These are phyloP conservation scores for Cephalotes varians DNA, from an alignment of 2,888 invertebrate genomes.

Conservation along the genomic window DNA sequence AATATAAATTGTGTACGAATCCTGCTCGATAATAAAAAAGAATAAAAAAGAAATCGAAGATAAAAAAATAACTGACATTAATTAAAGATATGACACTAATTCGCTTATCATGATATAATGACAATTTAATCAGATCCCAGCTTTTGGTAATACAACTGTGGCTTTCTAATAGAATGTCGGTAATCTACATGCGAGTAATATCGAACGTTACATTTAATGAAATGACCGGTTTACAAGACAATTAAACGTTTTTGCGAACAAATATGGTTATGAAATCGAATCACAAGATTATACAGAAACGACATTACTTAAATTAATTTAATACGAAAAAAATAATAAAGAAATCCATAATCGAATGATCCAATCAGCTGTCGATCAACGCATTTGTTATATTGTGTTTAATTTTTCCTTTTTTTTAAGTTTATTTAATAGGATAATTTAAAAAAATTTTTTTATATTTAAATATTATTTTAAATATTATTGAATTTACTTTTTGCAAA, in stretches of 20 bases:
- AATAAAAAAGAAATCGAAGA: background rate
- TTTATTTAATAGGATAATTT: background rate
- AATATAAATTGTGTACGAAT: background rate
- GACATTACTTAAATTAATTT: conserved; percentile 13
- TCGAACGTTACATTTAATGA: background rate
- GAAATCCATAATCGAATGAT: background rate
- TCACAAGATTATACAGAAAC: background rate
- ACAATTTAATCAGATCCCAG: background rate
- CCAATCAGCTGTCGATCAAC: background rate
- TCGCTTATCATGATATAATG: background rate
- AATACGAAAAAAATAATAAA: background rate
- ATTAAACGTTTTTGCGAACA: background rate
- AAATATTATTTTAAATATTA: too few species aligned
- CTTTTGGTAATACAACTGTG: background rate
- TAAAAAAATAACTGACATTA: too few species aligned
- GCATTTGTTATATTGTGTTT: background rate
- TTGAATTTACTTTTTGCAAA: background rate
- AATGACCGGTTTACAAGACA: background rate
- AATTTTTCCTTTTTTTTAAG: too few species aligned
- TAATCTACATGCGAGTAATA: background rate
- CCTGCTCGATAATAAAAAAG: background rate
- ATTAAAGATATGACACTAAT: too few species aligned
- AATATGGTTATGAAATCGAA: background rate
- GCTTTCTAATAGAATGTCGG: background rate
- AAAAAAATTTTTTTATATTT: too few species aligned